Conservation (phyloP, 1,140 invertebrate genomes). For the Sweltsa coloradensis region DNA sequence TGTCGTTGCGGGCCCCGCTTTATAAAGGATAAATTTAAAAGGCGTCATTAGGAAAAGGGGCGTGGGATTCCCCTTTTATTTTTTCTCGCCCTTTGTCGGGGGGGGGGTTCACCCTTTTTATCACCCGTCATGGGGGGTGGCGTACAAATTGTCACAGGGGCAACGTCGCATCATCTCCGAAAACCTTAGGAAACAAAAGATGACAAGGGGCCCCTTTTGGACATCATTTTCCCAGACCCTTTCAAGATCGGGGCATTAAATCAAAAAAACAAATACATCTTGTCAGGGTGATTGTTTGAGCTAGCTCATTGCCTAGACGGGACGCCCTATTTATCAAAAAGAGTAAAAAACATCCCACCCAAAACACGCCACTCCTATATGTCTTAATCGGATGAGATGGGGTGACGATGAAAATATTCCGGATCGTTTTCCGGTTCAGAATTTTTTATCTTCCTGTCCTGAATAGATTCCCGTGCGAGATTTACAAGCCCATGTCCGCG, state of each 20-base stretch:
- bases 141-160: not conserved
- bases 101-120: conserved; percentile 2
- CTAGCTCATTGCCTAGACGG: not conserved
- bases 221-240: too few relatives aligned
- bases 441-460: too few relatives aligned
- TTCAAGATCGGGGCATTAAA: not conserved
- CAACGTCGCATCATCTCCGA: not conserved
- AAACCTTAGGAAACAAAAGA: not conserved
- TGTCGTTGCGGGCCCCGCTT: not conserved
- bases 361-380: not conserved
- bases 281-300: not conserved
- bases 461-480: too few relatives aligned
- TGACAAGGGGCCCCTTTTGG: too few relatives aligned
- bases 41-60: conserved; percentile 4
- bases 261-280: not conserved
- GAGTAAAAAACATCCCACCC: not conserved
- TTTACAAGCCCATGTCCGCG: too few relatives aligned
- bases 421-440: too few relatives aligned
- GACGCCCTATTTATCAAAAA: not conserved
- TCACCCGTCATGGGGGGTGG: not conserved
- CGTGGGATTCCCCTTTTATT: not conserved
- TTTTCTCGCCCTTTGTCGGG: conserved; percentile 1
- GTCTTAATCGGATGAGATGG: not conserved
- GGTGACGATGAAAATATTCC: too few relatives aligned
- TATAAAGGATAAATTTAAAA: conserved; percentile 5